Base-by-base conservation (phyloP, 2,113 vertebrate species). In the Corythoichthys intestinalis region DNA sequence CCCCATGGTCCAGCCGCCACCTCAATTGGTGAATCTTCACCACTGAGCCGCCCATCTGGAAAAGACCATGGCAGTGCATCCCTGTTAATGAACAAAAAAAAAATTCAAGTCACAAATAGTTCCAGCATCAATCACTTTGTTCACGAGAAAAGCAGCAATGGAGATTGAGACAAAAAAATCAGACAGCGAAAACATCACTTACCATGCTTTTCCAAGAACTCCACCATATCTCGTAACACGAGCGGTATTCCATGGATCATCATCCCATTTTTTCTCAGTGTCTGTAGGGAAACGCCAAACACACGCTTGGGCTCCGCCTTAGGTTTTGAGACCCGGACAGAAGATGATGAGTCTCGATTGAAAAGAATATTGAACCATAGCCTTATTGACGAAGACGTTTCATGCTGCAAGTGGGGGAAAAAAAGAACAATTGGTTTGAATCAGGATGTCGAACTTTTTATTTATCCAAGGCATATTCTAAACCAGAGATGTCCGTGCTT, bases 191-290 rank as follows among this genome's bases (percentile, higher is more conserved):
- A 4, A 14, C 10, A 34, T 37, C 47, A 38, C 3, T 83, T 84
- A 93, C 94, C 94, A 56, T 91, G 85, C 2, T 61, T 74, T 71
- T 93, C 90, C 34, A 94, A 83, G 76, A 91, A 93, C 58, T 91
- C 88, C 67, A 94, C 91, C 86, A 93, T 91, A 67, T 92, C 78
- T 71, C 70, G 73, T 12, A 95, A 76, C 34, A 91, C 77, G 49
- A 81, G 73, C 10, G 93, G 94, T 63, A 94, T 74, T 60, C 79
- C 78, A 53, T 17, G 57, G 0, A 71, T 49, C 71, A 78, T 69
- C 77, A 85, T 77, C 3, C 85, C 85, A 1, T 72, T 71, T 69
- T 71, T 82, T 49, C 58, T 50, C 8, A 91, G 84, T 3, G 5
- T 81, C 68, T 91, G 88, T 63, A 94, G 77, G 63, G 89, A 67